These are phyloP conservation scores for Torymus auratus DNA, from an alignment of 2,888 invertebrate species.

Conservation along the genomic window DNA sequence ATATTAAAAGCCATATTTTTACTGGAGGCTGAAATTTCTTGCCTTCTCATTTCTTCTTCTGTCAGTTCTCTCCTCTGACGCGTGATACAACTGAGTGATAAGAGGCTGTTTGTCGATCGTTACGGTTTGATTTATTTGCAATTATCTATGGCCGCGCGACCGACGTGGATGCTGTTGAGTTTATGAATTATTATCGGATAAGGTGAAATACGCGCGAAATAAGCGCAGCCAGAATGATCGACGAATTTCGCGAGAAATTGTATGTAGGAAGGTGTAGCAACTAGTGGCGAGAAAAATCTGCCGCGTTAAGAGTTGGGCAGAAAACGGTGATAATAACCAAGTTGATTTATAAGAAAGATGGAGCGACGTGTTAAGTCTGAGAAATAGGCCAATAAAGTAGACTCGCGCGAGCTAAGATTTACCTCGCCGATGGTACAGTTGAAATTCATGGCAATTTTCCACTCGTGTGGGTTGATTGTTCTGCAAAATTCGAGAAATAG, in stretches of 20 bases:
- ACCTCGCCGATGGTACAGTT: neutral
- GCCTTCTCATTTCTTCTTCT: too few relatives aligned
- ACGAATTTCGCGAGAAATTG: too few relatives aligned
- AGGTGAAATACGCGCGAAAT: neutral
- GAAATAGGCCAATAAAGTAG: constrained; percentile 47
- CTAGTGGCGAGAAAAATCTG: too few relatives aligned
- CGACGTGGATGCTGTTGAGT: constrained; percentile 24
- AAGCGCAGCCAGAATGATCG: neutral
- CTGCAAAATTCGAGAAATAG: too few relatives aligned
- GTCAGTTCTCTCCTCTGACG: too few relatives aligned
- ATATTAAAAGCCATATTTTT: too few relatives aligned
- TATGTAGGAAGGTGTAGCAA: too few relatives aligned
- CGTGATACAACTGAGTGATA: constrained; percentile 5
- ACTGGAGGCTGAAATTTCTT: too few relatives aligned
- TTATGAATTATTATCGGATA: constrained; percentile 26
- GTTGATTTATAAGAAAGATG: constrained; percentile 69
- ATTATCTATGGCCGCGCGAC: constrained; percentile 60
- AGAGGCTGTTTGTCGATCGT: constrained; percentile 68
- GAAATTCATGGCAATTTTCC: constrained; percentile 27
- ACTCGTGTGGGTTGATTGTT: neutral
- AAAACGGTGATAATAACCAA: constrained; percentile 65
- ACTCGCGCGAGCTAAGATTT: neutral
- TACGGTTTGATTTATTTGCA: constrained; percentile 74
- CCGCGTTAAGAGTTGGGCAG: neutral
- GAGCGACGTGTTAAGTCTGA: constrained; percentile 31